Evolutionary conservation across 2,797 vertebrate genomes (phyloP), one percentile per base, ranked within the genome.

Genomic region (Semaprochilodus insignis): DNA sequence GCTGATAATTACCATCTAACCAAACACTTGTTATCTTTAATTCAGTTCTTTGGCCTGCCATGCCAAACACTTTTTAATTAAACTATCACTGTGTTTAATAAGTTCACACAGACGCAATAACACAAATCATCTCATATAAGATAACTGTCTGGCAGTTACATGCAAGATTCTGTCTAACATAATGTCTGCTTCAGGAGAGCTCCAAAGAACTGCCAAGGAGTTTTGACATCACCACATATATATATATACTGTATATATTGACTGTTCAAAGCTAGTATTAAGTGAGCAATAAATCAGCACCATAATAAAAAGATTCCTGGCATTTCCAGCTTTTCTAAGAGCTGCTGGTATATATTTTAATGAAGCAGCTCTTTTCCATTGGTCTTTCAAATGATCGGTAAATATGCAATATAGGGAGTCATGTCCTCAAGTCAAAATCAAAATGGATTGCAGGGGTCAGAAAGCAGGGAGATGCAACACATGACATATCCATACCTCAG

Each of bases 41-140:
- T 86, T 85, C 59, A 80, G 72, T 87, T 88, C 75, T 14, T 77
- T 55, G 67, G 23, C 67, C 67, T 71, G 70, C 48, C 25, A 31
- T 77, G 76, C 59, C 66, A 76, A 78, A 62, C 60, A 54, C 54
- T 44, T 86, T 92, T 91, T 91, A 89, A 91, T 92, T 89, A 91
- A 91, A 81, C 73, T 79, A 60, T 84, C 31, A 69, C 69, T 59
- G 59, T 48, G 54, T 90, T 89, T 88, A 87, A 88, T 91, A 90
- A 84, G 55, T 90, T 92, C 80, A 74, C 76, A 55, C 78, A 73
- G 80, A 88, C 51, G 3, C 55, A 77, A 81, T 84, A 77, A 87
- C 87, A 90, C 91, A 90, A 89, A 93, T 92, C 90, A 89, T 71
- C 85, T 76, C 77, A 81, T 89, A 92, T 89, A 88, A 88, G 88